Base-by-base conservation (phyloP, 64 coral and sea anemone species). In the Platygyra sinensis region DNA sequence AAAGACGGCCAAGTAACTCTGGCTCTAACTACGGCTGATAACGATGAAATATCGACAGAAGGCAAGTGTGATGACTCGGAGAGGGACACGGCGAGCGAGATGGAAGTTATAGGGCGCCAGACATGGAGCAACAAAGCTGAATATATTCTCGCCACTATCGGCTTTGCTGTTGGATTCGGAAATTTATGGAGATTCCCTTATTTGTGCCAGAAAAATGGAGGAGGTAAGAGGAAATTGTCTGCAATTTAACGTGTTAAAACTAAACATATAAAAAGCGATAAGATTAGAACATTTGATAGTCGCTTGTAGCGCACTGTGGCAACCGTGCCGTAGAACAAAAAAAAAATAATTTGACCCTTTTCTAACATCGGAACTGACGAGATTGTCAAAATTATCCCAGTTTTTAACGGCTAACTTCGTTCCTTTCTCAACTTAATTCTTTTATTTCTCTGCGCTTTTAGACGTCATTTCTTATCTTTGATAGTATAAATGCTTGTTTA, bases 181-280 rank as follows among this genome's bases (percentile, higher is more conserved):
- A 91, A 91, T 80, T 80, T 91, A 15, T 91, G 89, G 89, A 74
- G 89, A 62, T 91, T 91, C 30, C 89, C 89, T 3, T 91, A 91
- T 36, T 62, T 91, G 67, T 91, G 89, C 29, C 89, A 91, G 59
- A 91, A 91, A 75, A 91, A 91, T 52, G 89, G 89, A 84, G 89
- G 89, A 83, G 89, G 89, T 91, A 74, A 60, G 89, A 10, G 20
- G 24, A 39, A 42, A 14, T 57, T 57, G 2, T 57, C 15, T 57
- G 54, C 10, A 57, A 69, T 69, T n/a, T 69, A 69, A 69, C 25
- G 65, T 24, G 22, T 69, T 28, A 27, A n/a, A 69, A 69, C 8
- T 69, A 5, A 22, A 69, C 22, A n/a, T 69, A 69, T 9, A 20
- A 25, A 8, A 27, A 27, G 9, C 25, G 24, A 11, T 24, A 27